Evolutionary conservation across 2,113 vertebrate genomes (phyloP).

Genomic region (Callipepla squamata): DNA sequence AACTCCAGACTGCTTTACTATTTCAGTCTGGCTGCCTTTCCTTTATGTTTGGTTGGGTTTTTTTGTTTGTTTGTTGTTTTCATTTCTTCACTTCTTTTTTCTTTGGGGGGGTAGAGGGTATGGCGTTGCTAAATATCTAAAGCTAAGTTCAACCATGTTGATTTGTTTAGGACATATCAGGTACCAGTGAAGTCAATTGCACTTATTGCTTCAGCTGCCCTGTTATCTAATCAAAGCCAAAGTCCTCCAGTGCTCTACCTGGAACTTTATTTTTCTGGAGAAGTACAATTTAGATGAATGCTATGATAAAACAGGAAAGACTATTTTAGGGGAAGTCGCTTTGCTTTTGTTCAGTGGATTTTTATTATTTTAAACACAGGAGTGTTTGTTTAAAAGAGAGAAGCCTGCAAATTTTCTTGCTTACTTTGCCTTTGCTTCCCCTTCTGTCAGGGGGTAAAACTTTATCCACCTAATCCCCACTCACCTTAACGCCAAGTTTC

Average conservation of each 20-base stretch:
- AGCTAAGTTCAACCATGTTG: background rate
- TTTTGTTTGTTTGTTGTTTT: background rate
- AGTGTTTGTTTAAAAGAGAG: conserved; percentile 67
- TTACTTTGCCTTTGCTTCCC: conserved; percentile 51
- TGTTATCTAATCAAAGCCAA: conserved; percentile 17
- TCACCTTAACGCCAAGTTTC: conserved; percentile 21
- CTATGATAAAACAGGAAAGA: conserved; percentile 59
- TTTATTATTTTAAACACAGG: conserved; percentile 68
- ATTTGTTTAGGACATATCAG: background rate
- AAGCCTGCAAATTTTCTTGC: conserved; percentile 57
- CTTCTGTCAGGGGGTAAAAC: conserved; percentile 36
- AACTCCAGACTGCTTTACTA: background rate
- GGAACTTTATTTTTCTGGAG: conserved; percentile 30
- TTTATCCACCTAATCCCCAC: background rate
- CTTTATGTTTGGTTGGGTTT: too few relatives aligned
- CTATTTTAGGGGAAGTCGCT: conserved; percentile 45
- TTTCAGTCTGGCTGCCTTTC: background rate
- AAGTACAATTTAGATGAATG: conserved; percentile 41
- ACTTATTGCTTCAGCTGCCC: background rate
- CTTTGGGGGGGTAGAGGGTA: background rate
- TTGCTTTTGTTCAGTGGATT: conserved; percentile 51
- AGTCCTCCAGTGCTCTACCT: conserved; percentile 13
- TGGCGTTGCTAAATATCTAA: background rate
- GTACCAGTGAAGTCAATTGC: background rate
- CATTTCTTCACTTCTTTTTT: background rate